phyloP scores from a whole-genome alignment of 2,113 vertebrate genomes.

The Agapornis roseicollis region DNA sequence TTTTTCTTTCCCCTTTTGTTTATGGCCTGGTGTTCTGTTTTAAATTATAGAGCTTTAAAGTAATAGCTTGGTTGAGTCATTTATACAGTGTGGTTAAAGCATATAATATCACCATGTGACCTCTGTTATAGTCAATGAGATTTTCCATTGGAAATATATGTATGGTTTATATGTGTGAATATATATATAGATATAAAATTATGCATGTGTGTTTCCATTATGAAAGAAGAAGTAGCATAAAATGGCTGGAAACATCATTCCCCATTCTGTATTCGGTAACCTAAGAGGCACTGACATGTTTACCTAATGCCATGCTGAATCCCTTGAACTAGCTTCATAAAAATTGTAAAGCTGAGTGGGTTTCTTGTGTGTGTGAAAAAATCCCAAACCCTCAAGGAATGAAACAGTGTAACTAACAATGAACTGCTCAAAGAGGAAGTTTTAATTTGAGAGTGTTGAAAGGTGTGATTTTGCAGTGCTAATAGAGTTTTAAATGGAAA shows the following conservation, averaged over 20 bases:
- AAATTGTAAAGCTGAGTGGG: background rate
- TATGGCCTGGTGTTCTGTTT: background rate
- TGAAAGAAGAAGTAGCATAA: background rate
- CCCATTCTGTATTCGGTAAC: background rate
- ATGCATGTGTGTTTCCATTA: background rate
- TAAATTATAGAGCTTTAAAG: background rate
- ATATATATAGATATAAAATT: background rate
- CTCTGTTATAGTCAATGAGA: background rate
- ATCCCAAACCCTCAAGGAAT: background rate
- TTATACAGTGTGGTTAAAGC: background rate
- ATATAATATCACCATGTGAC: background rate
- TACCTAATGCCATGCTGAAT: background rate
- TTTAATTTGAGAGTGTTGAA: background rate
- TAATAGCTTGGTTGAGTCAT: background rate
- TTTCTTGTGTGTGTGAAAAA: background rate
- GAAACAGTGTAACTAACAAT: background rate
- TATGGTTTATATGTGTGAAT: background rate
- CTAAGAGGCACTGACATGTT: background rate
- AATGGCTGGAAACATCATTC: background rate
- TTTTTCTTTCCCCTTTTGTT: background rate
- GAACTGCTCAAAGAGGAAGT: background rate
- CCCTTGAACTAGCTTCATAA: background rate
- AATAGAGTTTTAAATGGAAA: background rate
- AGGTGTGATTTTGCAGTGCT: background rate
- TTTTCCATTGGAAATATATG: background rate